Evolutionary conservation across 1,140 invertebrate genomes (phyloP), one percentile per base, ranked within the genome.

Genomic region (Leucophenga varia): DNA sequence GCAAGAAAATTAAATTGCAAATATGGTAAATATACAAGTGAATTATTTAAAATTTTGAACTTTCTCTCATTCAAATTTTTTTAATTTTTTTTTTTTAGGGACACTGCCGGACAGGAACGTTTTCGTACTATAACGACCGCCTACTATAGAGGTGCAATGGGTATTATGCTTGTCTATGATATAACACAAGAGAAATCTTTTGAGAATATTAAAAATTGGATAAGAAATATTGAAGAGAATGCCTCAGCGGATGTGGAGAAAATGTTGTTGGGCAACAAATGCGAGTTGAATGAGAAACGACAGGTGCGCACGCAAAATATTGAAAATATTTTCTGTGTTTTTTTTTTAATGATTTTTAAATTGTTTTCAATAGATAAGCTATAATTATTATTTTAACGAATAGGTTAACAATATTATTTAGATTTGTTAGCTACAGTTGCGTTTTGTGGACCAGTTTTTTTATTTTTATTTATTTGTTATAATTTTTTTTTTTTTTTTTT

Each of bases 151-250:
- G 95, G 95, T 21, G 95, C 96, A 19, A 98, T 98, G 95, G 96
- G 96, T 47, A 98, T 98, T 36, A 98, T 98, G 93, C 82, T 98
- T 53, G 95, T 98, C 8, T 98, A 98, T 77, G 96, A 99, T 76
- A 95, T 98, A 54, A 98, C 95, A 39, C 95, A 97, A 79, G 90
- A 94, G 67, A 98, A 97, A 79, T 96, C 91, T 60, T 99, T 98
- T 79, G 95, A 98, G 75, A 98, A 98, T 76, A 98, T 98, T 55
- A 92, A 95, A 57, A 98, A 97, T 72, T 99, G 96, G 96, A 90
- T 98, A 60, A 82, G 95, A 71, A 98, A 98, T 79, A 98, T 98
- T 74, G 95, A 98, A 76, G 95, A 98, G 80, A 90, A 91, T 78
- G 91, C 91, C 16, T 91, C 92, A 21, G 87, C 91, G 21, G 92